These are phyloP conservation scores for Nymphicus hollandicus DNA, from an alignment of 2,113 vertebrate genomes.

Conservation along the genomic window DNA sequence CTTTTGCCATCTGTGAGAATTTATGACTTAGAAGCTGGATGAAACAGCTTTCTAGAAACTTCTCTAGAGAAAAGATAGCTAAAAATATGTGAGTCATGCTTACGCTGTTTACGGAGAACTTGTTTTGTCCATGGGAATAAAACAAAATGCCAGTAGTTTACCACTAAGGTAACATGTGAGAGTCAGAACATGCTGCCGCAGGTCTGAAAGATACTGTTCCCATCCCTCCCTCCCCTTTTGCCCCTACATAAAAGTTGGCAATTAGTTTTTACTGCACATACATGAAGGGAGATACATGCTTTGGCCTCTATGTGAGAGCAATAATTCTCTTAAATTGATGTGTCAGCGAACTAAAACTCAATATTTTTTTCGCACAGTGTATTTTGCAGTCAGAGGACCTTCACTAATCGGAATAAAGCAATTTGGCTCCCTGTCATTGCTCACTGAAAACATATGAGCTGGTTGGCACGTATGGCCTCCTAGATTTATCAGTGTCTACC, in stretches of 20 bases:
- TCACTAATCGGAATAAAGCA: slow-evolving; percentile 83
- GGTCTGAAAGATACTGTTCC: background rate
- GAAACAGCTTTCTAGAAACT: slow-evolving; percentile 19
- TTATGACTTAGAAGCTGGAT: background rate
- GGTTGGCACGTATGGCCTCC: slow-evolving; percentile 77
- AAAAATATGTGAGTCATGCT: background rate
- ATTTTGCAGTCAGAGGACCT: slow-evolving; percentile 80
- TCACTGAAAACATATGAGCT: slow-evolving; percentile 81
- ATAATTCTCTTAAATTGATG: slow-evolving; percentile 83
- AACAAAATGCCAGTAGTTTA: background rate
- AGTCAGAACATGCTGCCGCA: background rate
- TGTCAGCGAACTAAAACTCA: slow-evolving; percentile 81
- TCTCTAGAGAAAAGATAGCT: background rate
- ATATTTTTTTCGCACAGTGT: slow-evolving; percentile 77
- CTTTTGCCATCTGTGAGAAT: background rate
- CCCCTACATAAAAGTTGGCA: slow-evolving; percentile 69
- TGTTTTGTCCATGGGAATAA: background rate
- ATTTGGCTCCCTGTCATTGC: slow-evolving; percentile 83
- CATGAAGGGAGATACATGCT: slow-evolving; percentile 79
- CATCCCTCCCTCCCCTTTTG: background rate
- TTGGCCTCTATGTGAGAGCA: slow-evolving; percentile 74
- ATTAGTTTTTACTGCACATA: slow-evolving; percentile 80
- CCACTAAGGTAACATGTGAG: background rate
- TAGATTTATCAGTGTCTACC: slow-evolving; percentile 82
- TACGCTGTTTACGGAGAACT: background rate